These are phyloP conservation scores for Cactoblastis cactorum DNA, from an alignment of 2,888 invertebrate genomes.

Conservation along the genomic window DNA sequence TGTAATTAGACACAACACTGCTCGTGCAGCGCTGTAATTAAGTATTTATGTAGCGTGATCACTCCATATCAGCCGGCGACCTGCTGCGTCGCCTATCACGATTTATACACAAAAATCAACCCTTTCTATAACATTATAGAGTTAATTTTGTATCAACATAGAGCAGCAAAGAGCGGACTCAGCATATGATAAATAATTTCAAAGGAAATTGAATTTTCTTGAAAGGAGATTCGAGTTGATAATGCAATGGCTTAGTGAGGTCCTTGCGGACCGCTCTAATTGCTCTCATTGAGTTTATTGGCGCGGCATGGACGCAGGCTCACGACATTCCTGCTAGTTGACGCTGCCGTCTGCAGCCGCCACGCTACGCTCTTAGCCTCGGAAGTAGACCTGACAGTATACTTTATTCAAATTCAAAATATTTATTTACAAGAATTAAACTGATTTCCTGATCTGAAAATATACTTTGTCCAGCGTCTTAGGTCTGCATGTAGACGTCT, in stretches of 20 bases:
- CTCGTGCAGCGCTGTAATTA: constrained; percentile 9
- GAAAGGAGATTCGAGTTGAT: background rate
- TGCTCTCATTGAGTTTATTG: constrained; percentile 28
- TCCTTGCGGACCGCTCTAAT: constrained; percentile 18
- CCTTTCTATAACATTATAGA: background rate
- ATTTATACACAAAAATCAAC: background rate
- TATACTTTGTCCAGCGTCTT: too few species aligned
- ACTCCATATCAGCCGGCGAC: constrained; percentile 6
- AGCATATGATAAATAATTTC: background rate
- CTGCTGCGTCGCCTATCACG: background rate
- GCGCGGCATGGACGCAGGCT: constrained; percentile 6
- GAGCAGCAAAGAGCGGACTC: background rate
- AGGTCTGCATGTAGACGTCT: too few species aligned
- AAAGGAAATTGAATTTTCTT: background rate
- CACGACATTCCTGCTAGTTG: constrained; percentile 16
- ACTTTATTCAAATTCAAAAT: too few species aligned
- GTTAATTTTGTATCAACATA: background rate
- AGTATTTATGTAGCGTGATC: constrained; percentile 14
- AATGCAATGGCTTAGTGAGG: background rate
- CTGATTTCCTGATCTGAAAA: too few species aligned
- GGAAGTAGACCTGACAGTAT: background rate
- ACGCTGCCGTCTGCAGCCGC: background rate
- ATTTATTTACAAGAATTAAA: too few species aligned
- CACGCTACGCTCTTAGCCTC: background rate
- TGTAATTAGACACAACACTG: constrained; percentile 10